Evolutionary conservation across 1,140 invertebrate genomes (phyloP).

Genomic region (Cotesia typhae): DNA sequence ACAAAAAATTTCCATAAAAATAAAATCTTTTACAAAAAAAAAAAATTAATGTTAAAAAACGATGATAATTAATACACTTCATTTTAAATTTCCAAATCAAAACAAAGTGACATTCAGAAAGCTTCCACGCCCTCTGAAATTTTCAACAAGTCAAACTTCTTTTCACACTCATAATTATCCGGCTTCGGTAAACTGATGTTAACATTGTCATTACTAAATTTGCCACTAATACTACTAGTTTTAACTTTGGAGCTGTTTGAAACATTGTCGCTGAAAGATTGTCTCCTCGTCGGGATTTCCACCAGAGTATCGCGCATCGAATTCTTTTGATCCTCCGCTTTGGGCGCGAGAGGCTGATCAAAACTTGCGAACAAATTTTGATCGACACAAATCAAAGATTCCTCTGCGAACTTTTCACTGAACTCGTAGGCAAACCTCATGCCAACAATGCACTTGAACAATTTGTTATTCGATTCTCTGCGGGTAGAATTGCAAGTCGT

Average conservation of each 20-base stretch:
- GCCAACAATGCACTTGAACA: conserved; percentile 6
- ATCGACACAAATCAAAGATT: background rate
- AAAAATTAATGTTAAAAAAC: too few species aligned
- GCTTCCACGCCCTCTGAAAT: too few species aligned
- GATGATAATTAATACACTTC: too few species aligned
- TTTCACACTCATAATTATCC: too few species aligned
- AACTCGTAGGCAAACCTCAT: background rate
- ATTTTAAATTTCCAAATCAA: too few species aligned
- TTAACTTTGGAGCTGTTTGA: background rate
- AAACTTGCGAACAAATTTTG: background rate
- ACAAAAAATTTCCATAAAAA: too few species aligned
- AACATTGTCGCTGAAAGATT: background rate
- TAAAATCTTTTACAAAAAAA: too few species aligned
- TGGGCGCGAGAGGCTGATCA: background rate
- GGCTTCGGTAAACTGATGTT: too few species aligned
- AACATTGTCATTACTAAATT: too few species aligned
- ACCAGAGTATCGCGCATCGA: conserved; percentile 17
- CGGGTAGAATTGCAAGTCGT: background rate
- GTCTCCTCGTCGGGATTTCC: conserved; percentile 9
- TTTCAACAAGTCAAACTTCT: too few species aligned
- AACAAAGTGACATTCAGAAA: too few species aligned
- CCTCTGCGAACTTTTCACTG: background rate
- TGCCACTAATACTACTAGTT: background rate
- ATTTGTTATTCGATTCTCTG: conserved; percentile 8
- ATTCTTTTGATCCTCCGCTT: background rate